Evolutionary conservation across 1,140 invertebrate genomes (phyloP).

Genomic region (Pogonognathellus flavescens): DNA sequence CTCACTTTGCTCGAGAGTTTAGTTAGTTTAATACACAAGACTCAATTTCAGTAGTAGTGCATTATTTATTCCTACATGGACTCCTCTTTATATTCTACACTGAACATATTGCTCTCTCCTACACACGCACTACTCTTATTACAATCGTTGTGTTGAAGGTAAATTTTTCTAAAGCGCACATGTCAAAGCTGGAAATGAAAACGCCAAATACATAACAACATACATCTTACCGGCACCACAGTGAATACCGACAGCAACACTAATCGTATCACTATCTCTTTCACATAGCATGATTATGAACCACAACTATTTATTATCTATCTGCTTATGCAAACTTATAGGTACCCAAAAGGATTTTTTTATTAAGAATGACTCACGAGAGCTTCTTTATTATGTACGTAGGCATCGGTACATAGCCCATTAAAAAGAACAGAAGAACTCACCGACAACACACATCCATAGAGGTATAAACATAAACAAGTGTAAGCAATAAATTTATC

Average conservation of each 20-base stretch:
- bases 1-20: too few relatives aligned
- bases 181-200: constrained; percentile 19
- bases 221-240: constrained; percentile 18
- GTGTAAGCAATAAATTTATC: not conserved
- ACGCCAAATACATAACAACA: not conserved
- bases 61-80: too few relatives aligned
- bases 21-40: too few relatives aligned
- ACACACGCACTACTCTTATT: too few relatives aligned
- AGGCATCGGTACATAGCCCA: not conserved
- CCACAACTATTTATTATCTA: constrained; percentile 10
- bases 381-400: constrained; percentile 36
- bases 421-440: constrained; percentile 31
- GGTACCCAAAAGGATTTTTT: not conserved
- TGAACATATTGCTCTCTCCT: too few relatives aligned
- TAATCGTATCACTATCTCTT: constrained; percentile 18
- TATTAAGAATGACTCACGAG: not conserved
- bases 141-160: too few relatives aligned
- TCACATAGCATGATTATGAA: constrained; percentile 31
- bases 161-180: not conserved
- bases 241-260: constrained; percentile 43
- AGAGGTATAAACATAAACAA: too few relatives aligned
- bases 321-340: not conserved
- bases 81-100: too few relatives aligned
- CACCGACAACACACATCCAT: not conserved
- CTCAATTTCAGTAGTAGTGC: too few relatives aligned